Base-by-base conservation (phyloP, 2,797 vertebrate genomes). In the Arrhamphus sclerolepis region DNA sequence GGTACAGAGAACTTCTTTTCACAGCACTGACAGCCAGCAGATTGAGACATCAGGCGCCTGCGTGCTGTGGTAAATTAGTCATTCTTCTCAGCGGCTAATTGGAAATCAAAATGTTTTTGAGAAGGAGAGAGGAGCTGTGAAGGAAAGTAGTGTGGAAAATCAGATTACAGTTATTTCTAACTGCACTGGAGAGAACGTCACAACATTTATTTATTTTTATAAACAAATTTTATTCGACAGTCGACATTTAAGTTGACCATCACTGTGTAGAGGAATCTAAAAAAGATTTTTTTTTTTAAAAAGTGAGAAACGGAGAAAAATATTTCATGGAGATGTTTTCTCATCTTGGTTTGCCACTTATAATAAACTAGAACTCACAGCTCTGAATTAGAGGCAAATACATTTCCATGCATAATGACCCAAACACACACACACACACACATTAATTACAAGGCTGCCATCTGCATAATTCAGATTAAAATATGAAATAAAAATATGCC, bases 31-130 rank as follows among this genome's bases (percentile, higher is more conserved):
- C 95, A 95, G 90, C 87, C 89, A 62, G 93, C 94, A 95, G 96
- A 99, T 98, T 96, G 96, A 98, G 96, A 97, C 94, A 90, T 97
- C 94, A 95, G 93, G 91, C 81, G 91, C 53, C 89, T 83, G 85
- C 91, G 92, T 87, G 92, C 94, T 92, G 93, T 91, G 91, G 93
- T 93, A 95, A 96, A 95, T 96, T 95, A 95, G 92, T 92, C 90
- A 94, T 95, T 95, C 95, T 94, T 95, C 93, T 94, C 72, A 31
- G 88, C 82, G 90, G 91, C 94, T 97, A 97, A 98, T 96, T 97
- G 93, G 93, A 95, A 96, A 96, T 94, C 92, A 90, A 96, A 98
- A 96, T 93, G 93, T 95, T 96, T 86, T 93, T 90, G 90, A 82
- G 84, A 89, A 90, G 89, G 77, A 78, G 62, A 63, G 72, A 83